A percentile compares a stretch with the other conserved stretches of the same genome.
Evolutionary conservation across 2,888 invertebrate species (phyloP).

Genomic region (Mycalesis mineus): DNA sequence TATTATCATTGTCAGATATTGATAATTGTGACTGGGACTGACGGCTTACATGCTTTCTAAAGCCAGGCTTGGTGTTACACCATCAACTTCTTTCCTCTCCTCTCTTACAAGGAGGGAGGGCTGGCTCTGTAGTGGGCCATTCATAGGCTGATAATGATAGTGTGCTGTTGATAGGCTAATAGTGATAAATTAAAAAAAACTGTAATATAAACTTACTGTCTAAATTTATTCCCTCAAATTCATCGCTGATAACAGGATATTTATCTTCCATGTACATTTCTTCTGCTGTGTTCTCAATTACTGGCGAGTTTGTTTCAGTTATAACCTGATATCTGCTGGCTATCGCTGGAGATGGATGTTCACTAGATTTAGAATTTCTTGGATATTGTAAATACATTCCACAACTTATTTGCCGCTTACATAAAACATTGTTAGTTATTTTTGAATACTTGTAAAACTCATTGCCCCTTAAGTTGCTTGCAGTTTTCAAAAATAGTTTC

Average conservation of each 20-base stretch:
- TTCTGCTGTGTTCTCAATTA: constrained; percentile 86
- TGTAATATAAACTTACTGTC: constrained; percentile 75
- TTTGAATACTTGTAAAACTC: neutral
- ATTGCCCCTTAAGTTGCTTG: constrained; percentile 5
- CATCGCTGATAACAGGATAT: constrained; percentile 70
- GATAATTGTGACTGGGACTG: too few species aligned
- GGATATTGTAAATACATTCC: constrained; percentile 57
- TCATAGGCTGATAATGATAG: too few species aligned
- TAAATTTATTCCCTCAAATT: constrained; percentile 80
- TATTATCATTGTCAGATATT: too few species aligned
- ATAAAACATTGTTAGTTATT: constrained; percentile 1
- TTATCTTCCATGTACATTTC: constrained; percentile 64
- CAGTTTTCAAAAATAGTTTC: constrained; percentile 8
- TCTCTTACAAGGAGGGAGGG: too few species aligned
- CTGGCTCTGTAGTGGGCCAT: too few species aligned
- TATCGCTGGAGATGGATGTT: constrained; percentile 63
- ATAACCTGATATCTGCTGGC: constrained; percentile 83
- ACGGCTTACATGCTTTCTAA: too few species aligned
- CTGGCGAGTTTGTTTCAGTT: constrained; percentile 82
- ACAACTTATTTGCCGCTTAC: constrained; percentile 51
- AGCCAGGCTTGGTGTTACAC: too few species aligned
- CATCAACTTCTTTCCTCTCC: too few species aligned
- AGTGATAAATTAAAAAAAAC: too few species aligned
- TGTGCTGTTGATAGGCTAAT: too few species aligned
- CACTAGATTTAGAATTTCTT: constrained; percentile 55